Base-by-base conservation (phyloP, 2,888 invertebrate genomes). In the Drosophila trichaetosa region DNA sequence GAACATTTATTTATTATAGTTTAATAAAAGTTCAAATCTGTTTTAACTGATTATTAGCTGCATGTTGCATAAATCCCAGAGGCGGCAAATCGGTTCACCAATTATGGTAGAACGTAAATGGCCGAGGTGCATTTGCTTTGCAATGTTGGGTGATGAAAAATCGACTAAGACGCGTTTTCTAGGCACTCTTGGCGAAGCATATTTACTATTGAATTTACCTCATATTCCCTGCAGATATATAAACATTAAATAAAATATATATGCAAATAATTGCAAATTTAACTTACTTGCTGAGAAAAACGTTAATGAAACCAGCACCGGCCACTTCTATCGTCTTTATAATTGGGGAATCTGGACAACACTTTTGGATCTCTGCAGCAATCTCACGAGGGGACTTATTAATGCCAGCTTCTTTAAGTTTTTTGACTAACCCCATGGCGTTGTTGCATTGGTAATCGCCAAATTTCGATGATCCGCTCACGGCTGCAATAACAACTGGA, bases 71-170 rank as follows among this genome's bases (percentile, higher is more conserved):
- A 92, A 96, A 99, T 92, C 99, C 99, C 63, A 99, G 93, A 99
- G 93, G n/a, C 98, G 95, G 78, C 95, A 94, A 79, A 99, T 96
- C 90, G 98, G 97, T 2, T 99, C 99, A 18, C 99, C 99, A 88
- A 99, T 99, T 70, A 99, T 98, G 0, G 99, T 99, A 0, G 99
- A 99, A 75, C 99, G 95, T 69, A 99, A 94, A 94, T 99, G 99
- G 0, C 99, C 99, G 1, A 99, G 99, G 94, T 99, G 99, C 99
- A 99, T 99, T 94, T 99, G 98, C 92, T 99, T 99, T 21, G 99
- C 99, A 92, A 99, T 97, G 93, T 99, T 99, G 2, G 99, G 99
- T 16, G 99, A 97, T 1, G 99, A 99, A 92, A 99, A 99, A 93
- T 99, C 99, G 5, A 99, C 96, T 57, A 99, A 91, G 31, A 99